Percentiles rank a stretch among this genome's conserved stretches.
Conservation (phyloP, 2,113 vertebrate genomes). For the Hipposideros armiger region DNA sequence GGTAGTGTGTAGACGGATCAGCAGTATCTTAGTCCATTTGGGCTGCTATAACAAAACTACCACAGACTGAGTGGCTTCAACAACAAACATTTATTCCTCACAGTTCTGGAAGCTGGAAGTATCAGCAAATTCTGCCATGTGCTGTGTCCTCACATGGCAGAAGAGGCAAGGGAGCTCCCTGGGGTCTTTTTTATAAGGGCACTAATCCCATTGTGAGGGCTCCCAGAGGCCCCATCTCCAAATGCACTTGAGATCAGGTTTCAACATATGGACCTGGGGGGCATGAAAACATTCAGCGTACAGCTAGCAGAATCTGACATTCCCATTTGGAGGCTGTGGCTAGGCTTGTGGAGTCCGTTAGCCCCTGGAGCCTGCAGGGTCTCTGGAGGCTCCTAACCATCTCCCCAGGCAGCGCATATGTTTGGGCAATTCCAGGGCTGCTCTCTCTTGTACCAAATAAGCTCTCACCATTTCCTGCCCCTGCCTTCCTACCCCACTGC, state of each 20-base stretch:
- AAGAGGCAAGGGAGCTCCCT: neutral
- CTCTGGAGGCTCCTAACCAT: neutral
- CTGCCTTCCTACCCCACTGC: neutral
- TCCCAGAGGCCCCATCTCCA: neutral
- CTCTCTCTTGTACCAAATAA: neutral
- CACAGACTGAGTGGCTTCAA: neutral
- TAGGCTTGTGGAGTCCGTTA: neutral
- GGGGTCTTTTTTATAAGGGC: neutral
- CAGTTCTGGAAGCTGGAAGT: neutral
- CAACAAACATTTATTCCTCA: neutral
- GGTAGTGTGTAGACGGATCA: neutral
- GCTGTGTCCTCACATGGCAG: neutral
- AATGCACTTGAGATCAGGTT: neutral
- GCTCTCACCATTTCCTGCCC: neutral
- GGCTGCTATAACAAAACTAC: neutral
- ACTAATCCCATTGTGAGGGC: neutral
- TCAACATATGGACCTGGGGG: neutral
- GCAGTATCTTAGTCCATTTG: neutral
- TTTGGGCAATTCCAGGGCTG: neutral
- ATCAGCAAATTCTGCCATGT: neutral
- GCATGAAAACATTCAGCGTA: neutral
- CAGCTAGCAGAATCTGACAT: neutral
- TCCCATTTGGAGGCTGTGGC: neutral
- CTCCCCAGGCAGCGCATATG: neutral
- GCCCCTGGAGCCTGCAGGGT: rapidly evolving